Conservation (phyloP, 1,140 invertebrate species). For the Caerostris darwini region DNA sequence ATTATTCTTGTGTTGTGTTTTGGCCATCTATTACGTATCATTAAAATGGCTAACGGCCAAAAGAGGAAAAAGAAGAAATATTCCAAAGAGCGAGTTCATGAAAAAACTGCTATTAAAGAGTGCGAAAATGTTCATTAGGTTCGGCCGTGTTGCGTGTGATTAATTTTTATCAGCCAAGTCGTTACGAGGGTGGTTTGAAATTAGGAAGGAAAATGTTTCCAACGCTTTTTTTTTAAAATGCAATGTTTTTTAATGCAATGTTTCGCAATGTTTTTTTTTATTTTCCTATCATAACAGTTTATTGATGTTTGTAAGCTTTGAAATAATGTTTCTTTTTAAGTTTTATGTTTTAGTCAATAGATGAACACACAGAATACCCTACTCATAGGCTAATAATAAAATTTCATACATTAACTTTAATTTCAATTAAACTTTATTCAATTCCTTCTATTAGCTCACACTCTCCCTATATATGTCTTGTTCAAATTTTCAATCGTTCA, state of each 20-base stretch:
- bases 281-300: not conserved
- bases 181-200: no score
- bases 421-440: no score
- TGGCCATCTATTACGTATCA: conserved; percentile 57
- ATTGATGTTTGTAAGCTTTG: not conserved
- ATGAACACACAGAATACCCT: not conserved
- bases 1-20: conserved; percentile 49
- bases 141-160: conserved; percentile 32
- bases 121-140: conserved; percentile 67
- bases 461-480: no score
- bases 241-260: no score
- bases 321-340: not conserved
- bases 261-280: no score
- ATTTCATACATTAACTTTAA: no score
- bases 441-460: no score
- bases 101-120: conserved; percentile 69
- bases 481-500: no score
- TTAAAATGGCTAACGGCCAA: conserved; percentile 49
- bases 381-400: not conserved
- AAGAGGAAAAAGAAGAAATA: not conserved
- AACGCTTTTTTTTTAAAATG: no score
- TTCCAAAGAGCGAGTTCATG: not conserved
- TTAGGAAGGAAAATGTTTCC: no score
- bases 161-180: conserved; percentile 8
- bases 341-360: not conserved